Percentiles rank a stretch among this genome's conserved stretches.
phyloP scores from a whole-genome alignment of 2,888 invertebrate species.

The Leptarthrus brevirostris region DNA sequence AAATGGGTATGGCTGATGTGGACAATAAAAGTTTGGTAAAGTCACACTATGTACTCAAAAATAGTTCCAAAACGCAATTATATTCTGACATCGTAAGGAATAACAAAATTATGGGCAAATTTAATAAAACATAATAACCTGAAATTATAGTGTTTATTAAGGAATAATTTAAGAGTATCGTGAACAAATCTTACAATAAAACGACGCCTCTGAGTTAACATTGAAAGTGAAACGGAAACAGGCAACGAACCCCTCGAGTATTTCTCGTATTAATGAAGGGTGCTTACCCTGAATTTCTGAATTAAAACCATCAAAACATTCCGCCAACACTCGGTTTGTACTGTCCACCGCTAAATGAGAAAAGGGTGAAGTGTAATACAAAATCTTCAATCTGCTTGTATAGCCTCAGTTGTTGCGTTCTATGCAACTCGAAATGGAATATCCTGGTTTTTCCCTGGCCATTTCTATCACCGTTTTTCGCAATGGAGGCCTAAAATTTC shows the following conservation, averaged over 20 bases:
- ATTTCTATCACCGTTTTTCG: neutral
- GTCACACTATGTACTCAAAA: no score
- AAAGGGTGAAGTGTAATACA: slow-evolving; percentile 43
- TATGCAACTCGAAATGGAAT: neutral
- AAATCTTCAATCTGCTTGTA: neutral
- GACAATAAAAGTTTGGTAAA: no score
- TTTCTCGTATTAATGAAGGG: slow-evolving; percentile 48
- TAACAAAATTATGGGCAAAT: no score
- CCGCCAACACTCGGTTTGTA: slow-evolving; percentile 49
- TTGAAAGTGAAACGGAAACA: slow-evolving; percentile 41
- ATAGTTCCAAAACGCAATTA: no score
- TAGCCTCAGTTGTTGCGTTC: neutral
- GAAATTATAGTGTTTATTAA: no score
- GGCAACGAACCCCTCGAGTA: neutral
- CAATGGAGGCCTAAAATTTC: slow-evolving; percentile 35
- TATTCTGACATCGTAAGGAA: no score
- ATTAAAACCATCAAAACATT: slow-evolving; percentile 55
- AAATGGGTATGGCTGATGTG: no score
- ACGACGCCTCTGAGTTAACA: slow-evolving; percentile 46
- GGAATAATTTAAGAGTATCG: no score
- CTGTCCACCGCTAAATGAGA: slow-evolving; percentile 39
- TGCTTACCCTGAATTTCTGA: slow-evolving; percentile 48
- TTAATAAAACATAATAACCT: no score
- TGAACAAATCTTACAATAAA: no score
- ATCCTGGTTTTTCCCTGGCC: neutral